Conservation (phyloP, 2,113 vertebrate species). For the Arizona elegans region DNA sequence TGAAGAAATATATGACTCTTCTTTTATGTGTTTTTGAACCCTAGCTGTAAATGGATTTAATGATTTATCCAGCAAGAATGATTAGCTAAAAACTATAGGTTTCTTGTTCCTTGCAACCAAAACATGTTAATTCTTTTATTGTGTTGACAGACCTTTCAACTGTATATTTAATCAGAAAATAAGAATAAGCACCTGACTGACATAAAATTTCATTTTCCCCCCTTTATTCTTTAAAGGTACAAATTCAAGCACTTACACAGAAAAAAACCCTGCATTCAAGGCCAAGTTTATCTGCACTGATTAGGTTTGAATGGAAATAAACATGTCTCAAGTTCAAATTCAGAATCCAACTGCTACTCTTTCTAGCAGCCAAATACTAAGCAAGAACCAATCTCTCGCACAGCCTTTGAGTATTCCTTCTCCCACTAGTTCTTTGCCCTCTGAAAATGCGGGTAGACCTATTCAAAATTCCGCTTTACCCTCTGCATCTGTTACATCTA, state of each 20-base stretch:
- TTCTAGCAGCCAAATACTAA: slow-evolving; percentile 78
- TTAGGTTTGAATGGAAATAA: slow-evolving; percentile 72
- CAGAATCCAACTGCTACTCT: slow-evolving; percentile 77
- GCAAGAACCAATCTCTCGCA: slow-evolving; percentile 75
- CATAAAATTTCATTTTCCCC: slow-evolving; percentile 29
- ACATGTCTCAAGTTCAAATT: slow-evolving; percentile 94
- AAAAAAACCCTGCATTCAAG: slow-evolving; percentile 70
- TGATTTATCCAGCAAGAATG: background rate
- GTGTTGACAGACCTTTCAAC: background rate
- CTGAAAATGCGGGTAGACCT: slow-evolving; percentile 93
- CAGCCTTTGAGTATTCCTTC: slow-evolving; percentile 90
- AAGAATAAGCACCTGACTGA: background rate
- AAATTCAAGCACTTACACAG: slow-evolving; percentile 68
- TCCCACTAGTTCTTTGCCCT: slow-evolving; percentile 82
- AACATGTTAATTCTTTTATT: background rate
- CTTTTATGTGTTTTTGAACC: background rate
- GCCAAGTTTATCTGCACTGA: slow-evolving; percentile 69
- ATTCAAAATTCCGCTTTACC: slow-evolving; percentile 90
- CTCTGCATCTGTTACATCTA: slow-evolving; percentile 87
- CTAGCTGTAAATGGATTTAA: slow-evolving; percentile 23
- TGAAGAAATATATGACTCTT: background rate
- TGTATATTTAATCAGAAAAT: background rate
- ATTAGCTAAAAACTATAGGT: background rate
- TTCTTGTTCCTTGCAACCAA: background rate
- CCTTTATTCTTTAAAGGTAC: slow-evolving; percentile 65